phyloP scores from a whole-genome alignment of 2,113 vertebrate species.

The Mesocricetus auratus region DNA sequence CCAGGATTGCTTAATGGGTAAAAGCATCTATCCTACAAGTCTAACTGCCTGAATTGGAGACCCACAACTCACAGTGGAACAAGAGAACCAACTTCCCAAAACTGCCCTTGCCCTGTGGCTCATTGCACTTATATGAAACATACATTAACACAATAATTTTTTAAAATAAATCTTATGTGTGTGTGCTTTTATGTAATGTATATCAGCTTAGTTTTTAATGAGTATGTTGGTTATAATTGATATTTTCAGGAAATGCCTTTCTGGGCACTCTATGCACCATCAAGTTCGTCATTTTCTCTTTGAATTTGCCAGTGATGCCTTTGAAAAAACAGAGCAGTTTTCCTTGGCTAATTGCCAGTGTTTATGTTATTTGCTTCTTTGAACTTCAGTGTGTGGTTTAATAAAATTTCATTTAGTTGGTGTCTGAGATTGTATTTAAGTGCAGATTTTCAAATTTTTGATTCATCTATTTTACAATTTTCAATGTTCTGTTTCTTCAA shows the following conservation, averaged over 20 bases:
- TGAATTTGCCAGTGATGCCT: neutral
- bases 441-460: neutral
- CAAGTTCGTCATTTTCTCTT: neutral
- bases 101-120: neutral
- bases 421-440: constrained; percentile 46
- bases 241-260: constrained; percentile 17
- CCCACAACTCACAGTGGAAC: neutral
- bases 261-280: neutral
- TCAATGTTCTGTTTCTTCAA: constrained; percentile 17
- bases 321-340: neutral
- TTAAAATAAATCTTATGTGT: neutral
- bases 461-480: constrained; percentile 4
- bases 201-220: neutral
- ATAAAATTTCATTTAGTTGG: constrained; percentile 54
- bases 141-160: neutral
- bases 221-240: constrained; percentile 5
- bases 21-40: neutral
- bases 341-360: constrained; percentile 11
- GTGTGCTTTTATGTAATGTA: neutral
- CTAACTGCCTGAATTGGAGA: neutral
- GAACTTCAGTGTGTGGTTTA: constrained; percentile 38
- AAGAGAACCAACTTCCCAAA: neutral
- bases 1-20: neutral
- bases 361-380: constrained; percentile 29
- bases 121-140: neutral